These are phyloP conservation scores for Xenopus laevis DNA, from an alignment of 2,113 vertebrate genomes.

Conservation along the genomic window DNA sequence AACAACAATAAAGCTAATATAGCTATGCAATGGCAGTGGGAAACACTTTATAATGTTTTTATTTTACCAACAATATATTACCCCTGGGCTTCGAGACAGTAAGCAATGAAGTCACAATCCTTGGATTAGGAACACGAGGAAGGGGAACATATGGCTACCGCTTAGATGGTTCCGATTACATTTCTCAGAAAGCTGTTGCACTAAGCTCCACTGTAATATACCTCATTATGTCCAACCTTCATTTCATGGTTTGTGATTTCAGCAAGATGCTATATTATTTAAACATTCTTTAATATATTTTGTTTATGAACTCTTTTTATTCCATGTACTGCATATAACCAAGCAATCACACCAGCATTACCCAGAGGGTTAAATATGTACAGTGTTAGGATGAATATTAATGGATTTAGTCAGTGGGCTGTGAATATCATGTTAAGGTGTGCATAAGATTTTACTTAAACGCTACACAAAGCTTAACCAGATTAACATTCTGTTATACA, in stretches of 20 bases:
- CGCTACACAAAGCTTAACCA: conserved; percentile 29
- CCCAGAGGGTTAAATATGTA: background rate
- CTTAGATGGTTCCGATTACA: too few relatives aligned
- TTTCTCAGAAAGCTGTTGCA: too few relatives aligned
- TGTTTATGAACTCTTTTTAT: background rate
- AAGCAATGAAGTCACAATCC: too few relatives aligned
- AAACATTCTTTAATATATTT: background rate
- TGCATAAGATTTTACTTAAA: conserved; percentile 24
- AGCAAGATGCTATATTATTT: background rate
- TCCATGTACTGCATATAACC: background rate
- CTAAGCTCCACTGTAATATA: background rate
- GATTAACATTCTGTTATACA: conserved; percentile 34
- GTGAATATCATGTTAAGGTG: conserved; percentile 34
- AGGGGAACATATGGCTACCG: too few relatives aligned
- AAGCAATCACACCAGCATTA: background rate
- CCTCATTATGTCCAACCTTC: background rate
- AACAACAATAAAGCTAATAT: too few relatives aligned
- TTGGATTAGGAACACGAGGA: too few relatives aligned
- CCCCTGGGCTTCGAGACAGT: too few relatives aligned
- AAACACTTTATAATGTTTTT: too few relatives aligned
- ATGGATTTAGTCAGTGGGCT: conserved; percentile 7
- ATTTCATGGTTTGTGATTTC: background rate
- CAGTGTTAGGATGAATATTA: background rate
- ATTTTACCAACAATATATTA: too few relatives aligned
- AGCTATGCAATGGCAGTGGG: too few relatives aligned